Evolutionary conservation across 2,113 vertebrate species (phyloP), one percentile per base, ranked within the genome.

Genomic region (Sinocyclocheilus anshuiensis): DNA sequence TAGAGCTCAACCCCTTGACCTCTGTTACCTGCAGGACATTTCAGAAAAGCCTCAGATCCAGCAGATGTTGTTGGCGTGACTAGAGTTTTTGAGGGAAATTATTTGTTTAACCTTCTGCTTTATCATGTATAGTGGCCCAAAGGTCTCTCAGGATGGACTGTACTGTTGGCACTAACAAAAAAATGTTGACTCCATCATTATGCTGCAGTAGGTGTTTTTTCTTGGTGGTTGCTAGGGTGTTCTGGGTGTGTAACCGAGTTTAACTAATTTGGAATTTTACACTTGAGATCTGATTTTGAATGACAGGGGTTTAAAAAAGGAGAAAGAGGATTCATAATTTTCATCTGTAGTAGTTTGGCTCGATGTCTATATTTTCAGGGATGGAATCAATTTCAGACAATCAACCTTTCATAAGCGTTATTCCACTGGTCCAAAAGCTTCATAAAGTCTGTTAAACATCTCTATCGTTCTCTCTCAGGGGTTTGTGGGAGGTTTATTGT

Each of bases 1-100:
- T 91, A 0, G 97, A 97, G 87, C 96, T 94, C 91, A 99, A 89
- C 71, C 97, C 97, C 15, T 97, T 96, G 15, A 97, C 94, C 91
- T 99, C 98, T 0, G 94, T 96, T 81, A 99, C 97, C 98, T 99
- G 92, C 4, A 18, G 57, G 20, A 74, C 1, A 59, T 59, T 59
- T 59, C 2, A 67, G 33, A 69, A 26, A 77, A 65, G 4, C 24
- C 61, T 65, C 61, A 63, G n/a, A 26, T 24, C 24, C n/a, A 13
- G 61, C 61, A 65, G 24, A 26, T 65, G 24, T 26, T 65, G 10
- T 65, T 24, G 11, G 11, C 57, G n/a, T n/a, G 20, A 59, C 57
- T 59, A 59, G 8, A 59, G 57, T 9, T 59, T 59, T n/a, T 59
- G 57, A 59, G 20, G 57, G 57, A 57, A 57, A 57, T 55, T 4